phyloP scores from a whole-genome alignment of 2,113 vertebrate species.

The Colistium nudipinnis region DNA sequence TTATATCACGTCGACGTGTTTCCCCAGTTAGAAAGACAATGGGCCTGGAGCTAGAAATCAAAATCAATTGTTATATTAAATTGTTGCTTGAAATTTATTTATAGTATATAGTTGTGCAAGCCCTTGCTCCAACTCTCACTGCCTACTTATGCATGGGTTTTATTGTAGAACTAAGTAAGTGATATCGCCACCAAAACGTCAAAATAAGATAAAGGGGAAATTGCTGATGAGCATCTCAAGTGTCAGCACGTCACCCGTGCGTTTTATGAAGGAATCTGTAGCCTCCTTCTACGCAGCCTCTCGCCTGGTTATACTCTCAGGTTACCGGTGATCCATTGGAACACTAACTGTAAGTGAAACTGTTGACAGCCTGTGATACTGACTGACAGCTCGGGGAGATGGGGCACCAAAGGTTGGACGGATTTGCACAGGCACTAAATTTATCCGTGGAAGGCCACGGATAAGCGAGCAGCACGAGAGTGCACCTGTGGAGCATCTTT shows the following conservation, averaged over 20 bases:
- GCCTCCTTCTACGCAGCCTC: slow-evolving; percentile 26
- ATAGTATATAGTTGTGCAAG: background rate
- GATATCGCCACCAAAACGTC: background rate
- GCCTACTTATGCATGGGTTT: background rate
- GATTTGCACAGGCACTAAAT: slow-evolving; percentile 71
- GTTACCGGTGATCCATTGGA: slow-evolving; percentile 67
- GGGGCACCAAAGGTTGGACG: slow-evolving; percentile 41
- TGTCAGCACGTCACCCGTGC: slow-evolving; percentile 7
- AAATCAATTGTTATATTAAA: background rate
- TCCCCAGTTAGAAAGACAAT: slow-evolving; percentile 30
- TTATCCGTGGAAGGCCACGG: slow-evolving; percentile 54
- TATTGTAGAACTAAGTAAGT: background rate
- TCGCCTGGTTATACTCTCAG: slow-evolving; percentile 49
- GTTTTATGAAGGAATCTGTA: slow-evolving; percentile 63
- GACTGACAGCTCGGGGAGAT: slow-evolving; percentile 71
- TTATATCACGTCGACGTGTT: slow-evolving; percentile 25
- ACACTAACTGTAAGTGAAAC: slow-evolving; percentile 76
- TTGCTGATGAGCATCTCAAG: background rate
- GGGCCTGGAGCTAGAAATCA: background rate
- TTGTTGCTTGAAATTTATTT: slow-evolving; percentile 13
- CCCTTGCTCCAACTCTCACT: background rate
- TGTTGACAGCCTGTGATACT: slow-evolving; percentile 72
- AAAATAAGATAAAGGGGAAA: slow-evolving; percentile 18
- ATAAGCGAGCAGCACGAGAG: slow-evolving; percentile 7
- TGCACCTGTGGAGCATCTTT: slow-evolving; percentile 39